Evolutionary conservation across 2,888 invertebrate species (phyloP), one percentile per base, ranked within the genome.

Genomic region (Hanleya hanleyi): DNA sequence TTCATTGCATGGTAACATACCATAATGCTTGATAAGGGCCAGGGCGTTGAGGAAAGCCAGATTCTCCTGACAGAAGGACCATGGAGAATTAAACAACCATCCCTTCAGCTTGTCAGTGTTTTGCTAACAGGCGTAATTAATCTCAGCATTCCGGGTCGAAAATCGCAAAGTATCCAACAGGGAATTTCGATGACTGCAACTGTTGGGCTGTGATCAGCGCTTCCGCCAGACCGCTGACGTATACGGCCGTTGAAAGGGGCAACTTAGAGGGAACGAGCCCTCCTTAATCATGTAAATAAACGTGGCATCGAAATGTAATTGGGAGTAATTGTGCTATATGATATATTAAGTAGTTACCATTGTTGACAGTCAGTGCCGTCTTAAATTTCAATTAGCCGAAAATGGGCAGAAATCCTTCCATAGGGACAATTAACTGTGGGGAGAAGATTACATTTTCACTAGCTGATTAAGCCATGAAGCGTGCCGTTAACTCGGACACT

Each of bases 271-370:
- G 47, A 47, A 22, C 18, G n/a, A 47, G 47, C 47, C n/a, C 41
- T 4, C 12, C 57, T 57, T 57, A 57, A 57, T 57, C 7, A 57
- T 29, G 57, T 57, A 57, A 57, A 57, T 57, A 57, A 57, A 26
- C 57, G 57, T 18, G 57, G 57, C 57, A 57, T 57, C 57, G 57
- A 57, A 57, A 57, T 57, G 57, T 57, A 57, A 57, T 57, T 57
- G 57, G 1, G 57, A 57, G 57, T 57, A 57, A 57, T 57, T 57
- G 57, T 26, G 57, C 57, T 32, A 57, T 57, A 15, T 57, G 57
- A 57, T 57, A 57, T 57, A 57, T 57, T 57, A 57, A 57, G 57
- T 57, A 29, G 57, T 29, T 57, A 57, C 57, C 57, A 57, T 57
- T 57, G 57, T 57, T 57, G 57, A 57, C 57, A 57, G 57, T 57